Percentiles rank a stretch among this genome's conserved stretches.
phyloP scores from a whole-genome alignment of 2,797 vertebrate genomes.

The Chaenodraco wilsoni region DNA sequence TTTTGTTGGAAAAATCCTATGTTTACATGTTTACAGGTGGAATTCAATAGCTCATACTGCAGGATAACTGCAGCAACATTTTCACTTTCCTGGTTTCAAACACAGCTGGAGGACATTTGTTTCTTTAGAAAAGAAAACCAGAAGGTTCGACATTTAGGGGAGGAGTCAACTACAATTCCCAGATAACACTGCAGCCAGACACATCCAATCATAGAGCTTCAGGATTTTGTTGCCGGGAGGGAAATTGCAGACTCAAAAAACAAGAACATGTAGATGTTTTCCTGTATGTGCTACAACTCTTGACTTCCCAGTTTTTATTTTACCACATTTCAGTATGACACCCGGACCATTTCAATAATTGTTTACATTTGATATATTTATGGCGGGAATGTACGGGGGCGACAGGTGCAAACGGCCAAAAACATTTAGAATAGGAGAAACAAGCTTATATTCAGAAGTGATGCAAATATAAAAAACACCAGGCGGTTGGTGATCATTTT shows the following conservation, averaged over 20 bases:
- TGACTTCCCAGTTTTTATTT: not conserved
- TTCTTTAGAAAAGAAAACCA: not conserved
- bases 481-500: too few relatives aligned
- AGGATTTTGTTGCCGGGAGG: not conserved
- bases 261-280: not conserved
- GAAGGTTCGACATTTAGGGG: not conserved
- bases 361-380: too few relatives aligned
- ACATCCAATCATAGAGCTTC: conserved; percentile 24
- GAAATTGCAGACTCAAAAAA: not conserved
- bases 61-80: not conserved
- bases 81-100: conserved; percentile 16
- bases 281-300: not conserved
- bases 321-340: too few relatives aligned
- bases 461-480: too few relatives aligned
- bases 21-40: not conserved
- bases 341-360: too few relatives aligned
- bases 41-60: not conserved
- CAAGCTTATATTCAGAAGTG: too few relatives aligned
- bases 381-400: too few relatives aligned
- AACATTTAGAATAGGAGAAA: too few relatives aligned
- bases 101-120: not conserved
- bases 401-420: too few relatives aligned
- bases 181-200: conserved; percentile 12
- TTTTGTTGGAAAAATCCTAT: not conserved
- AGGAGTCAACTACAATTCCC: conserved; percentile 19